These are phyloP conservation scores for Plectrocnemia conspersa DNA, from an alignment of 1,140 invertebrate genomes.

Conservation along the genomic window DNA sequence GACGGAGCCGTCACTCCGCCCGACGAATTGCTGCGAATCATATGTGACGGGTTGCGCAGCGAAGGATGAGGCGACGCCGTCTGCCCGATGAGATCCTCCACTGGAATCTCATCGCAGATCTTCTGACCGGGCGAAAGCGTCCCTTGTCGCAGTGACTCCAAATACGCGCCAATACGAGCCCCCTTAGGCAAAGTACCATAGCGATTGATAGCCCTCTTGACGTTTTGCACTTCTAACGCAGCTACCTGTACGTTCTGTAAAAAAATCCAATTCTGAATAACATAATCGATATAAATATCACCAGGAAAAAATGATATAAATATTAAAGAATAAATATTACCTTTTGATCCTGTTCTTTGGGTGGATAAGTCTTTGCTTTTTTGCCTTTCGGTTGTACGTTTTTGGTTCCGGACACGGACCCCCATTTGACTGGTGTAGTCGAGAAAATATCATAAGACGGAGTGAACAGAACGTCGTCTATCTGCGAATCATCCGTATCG, in stretches of 20 bases:
- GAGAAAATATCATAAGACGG: constrained; percentile 36
- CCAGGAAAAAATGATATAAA: too few species aligned
- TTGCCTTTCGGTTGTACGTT: constrained; percentile 45
- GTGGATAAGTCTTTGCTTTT: constrained; percentile 53
- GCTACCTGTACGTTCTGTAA: constrained; percentile 70
- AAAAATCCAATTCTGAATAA: constrained; percentile 30
- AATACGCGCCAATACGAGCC: constrained; percentile 89
- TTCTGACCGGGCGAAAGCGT: constrained; percentile 45
- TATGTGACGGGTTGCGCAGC: constrained; percentile 59
- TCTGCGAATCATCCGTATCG: constrained; percentile 47
- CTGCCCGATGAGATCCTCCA: constrained; percentile 46
- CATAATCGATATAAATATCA: too few species aligned
- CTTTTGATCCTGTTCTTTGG: constrained; percentile 40
- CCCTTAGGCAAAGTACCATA: constrained; percentile 96
- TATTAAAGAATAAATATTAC: constrained; percentile 13
- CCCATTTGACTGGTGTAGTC: constrained; percentile 41
- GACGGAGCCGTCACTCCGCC: constrained; percentile 65
- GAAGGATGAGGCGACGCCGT: constrained; percentile 25
- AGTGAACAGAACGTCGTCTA: constrained; percentile 36
- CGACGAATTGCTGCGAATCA: constrained; percentile 80
- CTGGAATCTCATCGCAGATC: constrained; percentile 38
- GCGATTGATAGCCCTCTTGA: constrained; percentile 91
- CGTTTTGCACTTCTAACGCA: constrained; percentile 93
- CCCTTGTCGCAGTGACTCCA: constrained; percentile 84
- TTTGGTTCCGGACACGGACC: constrained; percentile 53